Percentiles rank a stretch among this genome's conserved stretches.
These are phyloP conservation scores for Lucinisca nassula DNA, from an alignment of 2,888 invertebrate species.

Conservation along the genomic window DNA sequence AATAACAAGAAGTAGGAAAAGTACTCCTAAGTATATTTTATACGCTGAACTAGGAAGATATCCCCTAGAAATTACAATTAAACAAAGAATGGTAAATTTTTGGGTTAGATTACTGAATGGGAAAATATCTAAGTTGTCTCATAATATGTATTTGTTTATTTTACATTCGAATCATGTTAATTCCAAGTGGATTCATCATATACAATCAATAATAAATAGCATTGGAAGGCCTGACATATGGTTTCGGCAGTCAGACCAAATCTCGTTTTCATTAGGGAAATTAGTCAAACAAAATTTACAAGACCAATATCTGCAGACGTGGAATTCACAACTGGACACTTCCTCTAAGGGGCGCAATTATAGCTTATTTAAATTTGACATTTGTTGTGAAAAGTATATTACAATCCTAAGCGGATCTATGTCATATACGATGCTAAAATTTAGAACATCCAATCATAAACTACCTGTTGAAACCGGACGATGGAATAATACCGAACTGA, in stretches of 20 bases:
- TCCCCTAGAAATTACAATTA: slow-evolving; percentile 29
- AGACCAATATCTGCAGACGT: neutral
- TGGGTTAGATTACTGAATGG: neutral
- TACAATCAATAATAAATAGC: too few relatives aligned
- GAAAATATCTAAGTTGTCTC: too few relatives aligned
- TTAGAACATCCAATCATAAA: neutral
- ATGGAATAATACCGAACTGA: neutral
- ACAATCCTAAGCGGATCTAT: neutral
- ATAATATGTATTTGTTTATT: too few relatives aligned
- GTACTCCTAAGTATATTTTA: slow-evolving; percentile 24
- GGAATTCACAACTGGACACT: neutral
- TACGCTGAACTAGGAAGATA: slow-evolving; percentile 36
- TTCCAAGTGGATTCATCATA: too few relatives aligned
- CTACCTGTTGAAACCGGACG: neutral
- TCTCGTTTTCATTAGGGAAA: too few relatives aligned
- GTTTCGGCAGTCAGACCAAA: too few relatives aligned
- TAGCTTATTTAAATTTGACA: neutral
- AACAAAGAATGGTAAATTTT: slow-evolving; percentile 13
- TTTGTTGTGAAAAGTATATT: neutral
- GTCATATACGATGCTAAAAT: neutral
- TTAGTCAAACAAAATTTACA: neutral
- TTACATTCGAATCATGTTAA: too few relatives aligned
- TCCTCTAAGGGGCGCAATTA: neutral
- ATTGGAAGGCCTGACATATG: too few relatives aligned
- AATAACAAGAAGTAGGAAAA: slow-evolving; percentile 14